Evolutionary conservation across 2,113 vertebrate genomes (phyloP), one percentile per base, ranked within the genome.

Genomic region (Thymallus thymallus): DNA sequence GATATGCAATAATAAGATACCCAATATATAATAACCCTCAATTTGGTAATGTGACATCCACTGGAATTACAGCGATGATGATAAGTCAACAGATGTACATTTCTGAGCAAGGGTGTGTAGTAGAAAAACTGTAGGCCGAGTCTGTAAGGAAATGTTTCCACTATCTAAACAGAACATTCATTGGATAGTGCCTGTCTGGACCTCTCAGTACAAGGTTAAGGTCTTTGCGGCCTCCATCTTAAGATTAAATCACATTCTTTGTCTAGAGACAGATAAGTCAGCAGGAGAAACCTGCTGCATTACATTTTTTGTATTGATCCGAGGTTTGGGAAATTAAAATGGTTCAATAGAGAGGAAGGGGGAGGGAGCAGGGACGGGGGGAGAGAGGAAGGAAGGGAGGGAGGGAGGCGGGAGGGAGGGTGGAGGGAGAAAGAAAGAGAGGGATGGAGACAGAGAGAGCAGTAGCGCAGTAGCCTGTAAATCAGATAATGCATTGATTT

Each of bases 221-320:
- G 12, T 32, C n/a, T 23, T 58, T 58, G 56, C n/a, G 29, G 63
- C n/a, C 35, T 68, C 63, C 65, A 48, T 68, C 74, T 79, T 80
- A 65, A 69, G 71, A 75, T 75, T 68, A 73, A 87, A 86, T 88
- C 71, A 26, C 68, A 76, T 69, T 74, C 81, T 41, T 41, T 82
- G 74, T 81, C 79, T 77, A 80, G 78, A 71, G 58, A 71, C 68
- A 69, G 78, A 84, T 72, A 86, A 79, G 77, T 79, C 74, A 65
- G 76, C 76, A 82, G 66, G n/a, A 64, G 68, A 76, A 78, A 82
- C 76, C 84, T 72, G 80, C 74, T 26, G 35, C 14, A 78, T 85
- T 81, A 89, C 75, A 69, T 75, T 82, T 67, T 87, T 89, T 85
- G 82, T 84, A 89, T 90, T 6, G 90, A 90, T 90, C 74, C 26